phyloP scores from a whole-genome alignment of 2,113 vertebrate genomes.

The Odobenus rosmarus region DNA sequence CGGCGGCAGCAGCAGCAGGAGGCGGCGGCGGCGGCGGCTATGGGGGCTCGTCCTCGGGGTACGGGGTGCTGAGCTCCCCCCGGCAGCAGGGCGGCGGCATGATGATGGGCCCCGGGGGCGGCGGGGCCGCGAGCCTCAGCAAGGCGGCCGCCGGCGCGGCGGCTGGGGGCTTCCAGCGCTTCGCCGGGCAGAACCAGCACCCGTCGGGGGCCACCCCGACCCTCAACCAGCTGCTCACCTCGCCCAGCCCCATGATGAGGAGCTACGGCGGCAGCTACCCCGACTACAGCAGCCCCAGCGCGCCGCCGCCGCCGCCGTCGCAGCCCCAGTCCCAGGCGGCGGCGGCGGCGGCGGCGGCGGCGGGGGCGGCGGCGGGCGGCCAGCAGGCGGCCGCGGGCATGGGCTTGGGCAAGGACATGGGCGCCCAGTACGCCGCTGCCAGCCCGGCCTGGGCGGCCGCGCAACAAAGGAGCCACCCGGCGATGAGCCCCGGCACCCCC shows the following conservation, averaged over 20 bases:
- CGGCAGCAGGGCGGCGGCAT: slow-evolving; percentile 90
- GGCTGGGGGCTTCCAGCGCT: slow-evolving; percentile 92
- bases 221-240: slow-evolving; percentile 96
- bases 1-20: slow-evolving; percentile 71
- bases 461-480: slow-evolving; percentile 93
- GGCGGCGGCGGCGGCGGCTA: slow-evolving; percentile 84
- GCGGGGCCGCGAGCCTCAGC: slow-evolving; percentile 86
- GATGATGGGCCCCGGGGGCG: slow-evolving; percentile 89
- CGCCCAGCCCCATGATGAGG: slow-evolving; percentile 96
- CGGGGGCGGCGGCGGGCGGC: slow-evolving; percentile 84
- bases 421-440: slow-evolving; percentile 91
- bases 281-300: slow-evolving; percentile 90
- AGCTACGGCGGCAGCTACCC: slow-evolving; percentile 93
- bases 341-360: slow-evolving; percentile 77
- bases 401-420: slow-evolving; percentile 92
- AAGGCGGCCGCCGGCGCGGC: slow-evolving; percentile 85
- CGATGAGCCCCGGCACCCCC: slow-evolving; percentile 91
- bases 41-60: slow-evolving; percentile 87
- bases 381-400: slow-evolving; percentile 86
- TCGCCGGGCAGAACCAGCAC: slow-evolving; percentile 93
- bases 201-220: slow-evolving; percentile 96
- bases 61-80: slow-evolving; percentile 91
- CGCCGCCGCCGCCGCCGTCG: slow-evolving; percentile 82
- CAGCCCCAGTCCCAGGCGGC: slow-evolving; percentile 83
- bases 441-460: slow-evolving; percentile 92